A percentile compares a stretch with the other conserved stretches of the same genome.
Conservation (phyloP, 2,113 vertebrate species). For the Maccullochella peelii region DNA sequence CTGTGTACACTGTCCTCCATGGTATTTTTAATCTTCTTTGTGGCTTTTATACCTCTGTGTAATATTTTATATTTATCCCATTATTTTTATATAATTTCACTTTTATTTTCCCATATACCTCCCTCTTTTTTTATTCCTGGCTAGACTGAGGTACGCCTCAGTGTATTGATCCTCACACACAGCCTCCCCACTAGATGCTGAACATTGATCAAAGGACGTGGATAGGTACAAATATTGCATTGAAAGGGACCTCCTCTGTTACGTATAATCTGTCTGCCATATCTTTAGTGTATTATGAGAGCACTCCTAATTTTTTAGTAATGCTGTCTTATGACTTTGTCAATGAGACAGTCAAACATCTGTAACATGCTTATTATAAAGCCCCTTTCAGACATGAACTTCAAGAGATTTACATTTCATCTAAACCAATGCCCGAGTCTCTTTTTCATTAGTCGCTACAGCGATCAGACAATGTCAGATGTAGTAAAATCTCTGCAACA, state of each 20-base stretch:
- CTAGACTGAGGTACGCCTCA: conserved; percentile 19
- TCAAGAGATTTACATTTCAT: neutral
- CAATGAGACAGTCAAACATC: neutral
- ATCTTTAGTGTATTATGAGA: neutral
- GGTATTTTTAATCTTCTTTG: conserved; percentile 53
- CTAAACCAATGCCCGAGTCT: neutral
- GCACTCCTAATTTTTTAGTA: neutral
- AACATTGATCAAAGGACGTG: neutral
- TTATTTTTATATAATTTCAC: conserved; percentile 50
- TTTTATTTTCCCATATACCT: conserved; percentile 33
- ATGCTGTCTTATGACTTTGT: neutral
- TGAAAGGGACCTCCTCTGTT: neutral
- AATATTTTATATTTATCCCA: conserved; percentile 73
- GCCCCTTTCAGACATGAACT: neutral
- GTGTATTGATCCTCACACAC: conserved; percentile 6
- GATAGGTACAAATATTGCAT: conserved; percentile 28
- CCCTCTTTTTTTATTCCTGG: neutral
- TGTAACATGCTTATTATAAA: neutral
- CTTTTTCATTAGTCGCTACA: accelerated
- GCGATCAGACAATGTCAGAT: neutral
- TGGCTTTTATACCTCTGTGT: conserved; percentile 53
- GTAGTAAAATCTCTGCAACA: too few species aligned
- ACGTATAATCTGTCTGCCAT: neutral
- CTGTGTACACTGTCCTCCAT: conserved; percentile 35
- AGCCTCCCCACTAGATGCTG: conserved; percentile 11